Conservation (phyloP, 2,797 vertebrate genomes). For the Sitta carolinensis region DNA sequence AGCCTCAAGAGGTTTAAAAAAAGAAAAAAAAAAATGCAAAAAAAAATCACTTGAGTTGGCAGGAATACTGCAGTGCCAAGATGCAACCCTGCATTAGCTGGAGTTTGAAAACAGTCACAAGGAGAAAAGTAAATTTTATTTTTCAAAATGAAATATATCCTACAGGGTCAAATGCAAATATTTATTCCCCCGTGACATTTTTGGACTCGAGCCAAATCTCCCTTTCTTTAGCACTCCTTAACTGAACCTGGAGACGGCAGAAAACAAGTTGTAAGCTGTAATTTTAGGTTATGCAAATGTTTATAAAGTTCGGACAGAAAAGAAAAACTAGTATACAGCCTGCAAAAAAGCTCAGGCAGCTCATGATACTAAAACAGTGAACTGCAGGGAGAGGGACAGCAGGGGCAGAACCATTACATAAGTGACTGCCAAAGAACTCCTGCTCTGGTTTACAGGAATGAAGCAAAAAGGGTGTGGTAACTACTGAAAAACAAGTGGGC, state of each 20-base stretch:
- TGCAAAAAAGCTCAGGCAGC: conserved; percentile 43
- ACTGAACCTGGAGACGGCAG: neutral
- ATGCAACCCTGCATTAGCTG: neutral
- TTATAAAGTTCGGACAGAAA: conserved; percentile 39
- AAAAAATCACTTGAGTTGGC: neutral
- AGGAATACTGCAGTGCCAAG: neutral
- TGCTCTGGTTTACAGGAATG: conserved; percentile 49
- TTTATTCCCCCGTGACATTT: conserved; percentile 4
- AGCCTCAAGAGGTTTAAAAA: neutral
- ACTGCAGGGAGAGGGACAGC: conserved; percentile 2
- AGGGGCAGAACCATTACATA: conserved; percentile 16
- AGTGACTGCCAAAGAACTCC: neutral
- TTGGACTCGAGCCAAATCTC: neutral
- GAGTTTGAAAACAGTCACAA: neutral
- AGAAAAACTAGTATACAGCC: neutral
- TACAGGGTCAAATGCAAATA: conserved; percentile 35
- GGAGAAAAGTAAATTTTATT: conserved; percentile 1
- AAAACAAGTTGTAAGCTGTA: conserved; percentile 1
- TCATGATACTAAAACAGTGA: neutral
- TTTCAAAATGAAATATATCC: neutral
- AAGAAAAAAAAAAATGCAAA: neutral
- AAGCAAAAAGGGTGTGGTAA: conserved; percentile 51
- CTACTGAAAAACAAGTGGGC: conserved; percentile 38
- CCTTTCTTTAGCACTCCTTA: neutral
- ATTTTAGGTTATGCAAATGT: conserved; percentile 46